Evolutionary conservation across 2,888 invertebrate genomes (phyloP), one percentile per base, ranked within the genome.

Genomic region (Lycaena phlaeas): DNA sequence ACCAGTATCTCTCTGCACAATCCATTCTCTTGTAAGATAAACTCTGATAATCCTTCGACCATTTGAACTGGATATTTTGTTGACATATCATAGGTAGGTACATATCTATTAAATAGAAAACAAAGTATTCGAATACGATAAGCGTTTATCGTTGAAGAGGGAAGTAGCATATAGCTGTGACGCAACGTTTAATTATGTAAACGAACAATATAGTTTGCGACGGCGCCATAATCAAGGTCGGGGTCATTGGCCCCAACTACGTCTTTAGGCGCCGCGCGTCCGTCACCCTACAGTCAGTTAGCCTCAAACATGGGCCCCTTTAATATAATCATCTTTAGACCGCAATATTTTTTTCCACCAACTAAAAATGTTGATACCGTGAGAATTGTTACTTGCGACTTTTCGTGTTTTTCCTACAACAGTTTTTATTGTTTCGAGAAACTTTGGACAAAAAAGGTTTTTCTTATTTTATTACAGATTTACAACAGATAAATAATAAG

Each of bases 201-300:
- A 30, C 27, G 40, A 40, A 38, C 28, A 31, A 30, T 40, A 27
- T n/a, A 26, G 31, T 62, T 62, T 62, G 60, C 66, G 67, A 62
- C 68, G 68, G 57, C 64, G 63, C 59, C 68, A 63, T 53, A 67
- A 63, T 54, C 81, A 81, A 81, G 81, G 81, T 81, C 74, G 69
- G 64, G 77, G 70, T 75, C 73, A 50, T 62, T 76, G 76, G 79
- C 78, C 81, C 59, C n/a, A n/a, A n/a, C n/a, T 74, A 66, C 74
- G 70, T 68, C 62, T 73, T 72, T 71, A 59, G 61, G 44, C 48
- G 54, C 54, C 53, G 54, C 51, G 7, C 46, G 36, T 27, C 44
- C 41, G 41, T 31, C 45, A 44, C 38, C 41, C 48, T 54, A 46
- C 49, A 57, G 55, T 52, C 56, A 52, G n/a, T n/a, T n/a, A n/a